Evolutionary conservation across 1,140 invertebrate species (phyloP).

Genomic region (Diorhabda carinulata): DNA sequence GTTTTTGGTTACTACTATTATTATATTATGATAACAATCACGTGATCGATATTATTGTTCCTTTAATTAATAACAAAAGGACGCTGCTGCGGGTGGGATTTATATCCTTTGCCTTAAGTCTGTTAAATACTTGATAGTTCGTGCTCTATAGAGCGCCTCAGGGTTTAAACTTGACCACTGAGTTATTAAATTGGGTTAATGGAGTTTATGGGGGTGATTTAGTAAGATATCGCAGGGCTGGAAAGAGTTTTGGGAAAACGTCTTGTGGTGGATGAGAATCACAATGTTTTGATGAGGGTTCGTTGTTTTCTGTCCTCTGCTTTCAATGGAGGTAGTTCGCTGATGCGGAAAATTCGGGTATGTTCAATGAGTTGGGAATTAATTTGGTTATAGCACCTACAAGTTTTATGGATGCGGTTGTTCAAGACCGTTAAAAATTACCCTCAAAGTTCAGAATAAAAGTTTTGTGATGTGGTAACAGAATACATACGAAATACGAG

Average conservation of each 20-base stretch:
- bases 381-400: too few relatives aligned
- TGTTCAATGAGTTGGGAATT: neutral
- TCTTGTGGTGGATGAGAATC: conserved; percentile 1
- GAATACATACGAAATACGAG: too few relatives aligned
- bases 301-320: neutral
- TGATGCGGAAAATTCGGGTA: neutral
- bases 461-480: too few relatives aligned
- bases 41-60: too few relatives aligned
- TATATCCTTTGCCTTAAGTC: neutral
- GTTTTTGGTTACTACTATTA: too few relatives aligned
- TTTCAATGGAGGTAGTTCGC: neutral
- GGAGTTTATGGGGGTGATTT: neutral
- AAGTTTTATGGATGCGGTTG: too few relatives aligned
- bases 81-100: neutral
- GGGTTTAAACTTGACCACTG: conserved; percentile 1
- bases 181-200: conserved; percentile 3
- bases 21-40: too few relatives aligned
- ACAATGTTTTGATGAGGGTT: neutral
- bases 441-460: too few relatives aligned
- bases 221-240: conserved; percentile 1
- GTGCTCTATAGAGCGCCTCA: conserved; percentile 1
- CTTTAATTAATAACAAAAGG: neutral
- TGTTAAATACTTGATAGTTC: conserved; percentile 1
- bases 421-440: too few relatives aligned
- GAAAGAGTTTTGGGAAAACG: conserved; percentile 2